Conservation (phyloP, 1,140 invertebrate genomes). For the Matsumurasca onukii region DNA sequence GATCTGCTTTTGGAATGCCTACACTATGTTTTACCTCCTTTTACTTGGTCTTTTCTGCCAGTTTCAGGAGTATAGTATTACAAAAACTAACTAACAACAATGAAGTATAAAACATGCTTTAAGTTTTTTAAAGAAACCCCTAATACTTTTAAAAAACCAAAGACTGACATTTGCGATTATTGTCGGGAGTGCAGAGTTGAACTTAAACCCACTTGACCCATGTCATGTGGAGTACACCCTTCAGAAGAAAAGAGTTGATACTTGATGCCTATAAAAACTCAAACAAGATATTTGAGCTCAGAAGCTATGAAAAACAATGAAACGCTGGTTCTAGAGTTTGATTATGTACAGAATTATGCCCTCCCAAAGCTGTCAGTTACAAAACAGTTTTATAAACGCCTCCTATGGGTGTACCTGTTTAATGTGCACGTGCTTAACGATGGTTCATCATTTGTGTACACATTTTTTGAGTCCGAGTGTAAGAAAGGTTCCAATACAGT, state of each 20-base stretch:
- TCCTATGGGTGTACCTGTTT: conserved; percentile 28
- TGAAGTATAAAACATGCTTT: too few species aligned
- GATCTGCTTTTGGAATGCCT: too few species aligned
- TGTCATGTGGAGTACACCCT: not conserved
- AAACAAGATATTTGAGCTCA: conserved; percentile 2
- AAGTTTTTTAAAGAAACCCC: conserved; percentile 2
- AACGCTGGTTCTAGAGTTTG: not conserved
- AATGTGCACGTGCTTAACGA: conserved; percentile 32
- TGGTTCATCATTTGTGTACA: conserved; percentile 9
- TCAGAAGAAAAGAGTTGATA: conserved; percentile 2
- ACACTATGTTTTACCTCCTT: too few species aligned
- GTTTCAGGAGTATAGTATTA: too few species aligned
- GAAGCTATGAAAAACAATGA: not conserved
- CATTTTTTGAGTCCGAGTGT: conserved; percentile 21
- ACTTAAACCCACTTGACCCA: not conserved
- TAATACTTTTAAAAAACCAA: conserved; percentile 3
- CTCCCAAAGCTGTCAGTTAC: conserved; percentile 6
- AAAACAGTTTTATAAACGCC: conserved; percentile 25
- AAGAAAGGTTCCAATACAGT: conserved; percentile 24
- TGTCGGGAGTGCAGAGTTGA: conserved; percentile 1
- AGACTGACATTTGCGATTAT: conserved; percentile 1
- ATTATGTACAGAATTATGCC: not conserved
- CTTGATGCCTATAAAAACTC: not conserved
- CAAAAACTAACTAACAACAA: too few species aligned
- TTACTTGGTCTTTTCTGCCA: too few species aligned